Conservation (phyloP, 23 tunicate species). For the Halocynthia roretzi region DNA sequence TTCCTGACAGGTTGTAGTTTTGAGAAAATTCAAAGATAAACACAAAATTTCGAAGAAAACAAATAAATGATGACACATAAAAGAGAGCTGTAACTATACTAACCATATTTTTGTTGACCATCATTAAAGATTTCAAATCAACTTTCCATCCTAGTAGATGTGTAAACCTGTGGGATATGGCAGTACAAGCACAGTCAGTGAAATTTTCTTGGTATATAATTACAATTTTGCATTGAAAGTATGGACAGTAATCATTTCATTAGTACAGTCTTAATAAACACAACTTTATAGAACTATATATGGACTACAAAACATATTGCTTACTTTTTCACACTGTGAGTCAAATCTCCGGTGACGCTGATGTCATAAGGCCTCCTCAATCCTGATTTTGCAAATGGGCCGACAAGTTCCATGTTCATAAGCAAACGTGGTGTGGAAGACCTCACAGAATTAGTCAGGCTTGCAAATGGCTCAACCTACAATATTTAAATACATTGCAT, state of each 20-base stretch:
- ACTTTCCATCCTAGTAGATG: conserved; percentile 39
- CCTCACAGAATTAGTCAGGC: conserved; percentile 52
- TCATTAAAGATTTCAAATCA: conserved; percentile 29
- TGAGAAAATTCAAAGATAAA: too few species aligned
- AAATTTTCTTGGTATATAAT: too few species aligned
- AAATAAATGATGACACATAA: too few species aligned
- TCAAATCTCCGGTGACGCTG: conserved; percentile 58
- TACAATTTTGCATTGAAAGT: background rate
- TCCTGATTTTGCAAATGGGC: conserved; percentile 46
- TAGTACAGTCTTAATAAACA: background rate
- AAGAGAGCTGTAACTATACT: too few species aligned
- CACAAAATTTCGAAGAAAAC: too few species aligned
- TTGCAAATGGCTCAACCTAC: conserved; percentile 88
- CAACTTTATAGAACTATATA: background rate
- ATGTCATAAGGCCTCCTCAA: conserved; percentile 35
- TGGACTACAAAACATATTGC: background rate
- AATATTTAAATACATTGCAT: background rate
- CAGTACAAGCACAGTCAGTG: background rate
- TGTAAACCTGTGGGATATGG: background rate
- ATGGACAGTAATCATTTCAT: background rate
- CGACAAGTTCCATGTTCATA: conserved; percentile 64
- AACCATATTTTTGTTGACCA: conserved; percentile 8
- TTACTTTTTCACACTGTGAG: conserved; percentile 31
- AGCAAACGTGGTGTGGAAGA: conserved; percentile 51
- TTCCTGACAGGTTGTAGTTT: too few species aligned